These are phyloP conservation scores for Melanogrammus aeglefinus DNA, from an alignment of 2,797 vertebrate species.

Conservation along the genomic window DNA sequence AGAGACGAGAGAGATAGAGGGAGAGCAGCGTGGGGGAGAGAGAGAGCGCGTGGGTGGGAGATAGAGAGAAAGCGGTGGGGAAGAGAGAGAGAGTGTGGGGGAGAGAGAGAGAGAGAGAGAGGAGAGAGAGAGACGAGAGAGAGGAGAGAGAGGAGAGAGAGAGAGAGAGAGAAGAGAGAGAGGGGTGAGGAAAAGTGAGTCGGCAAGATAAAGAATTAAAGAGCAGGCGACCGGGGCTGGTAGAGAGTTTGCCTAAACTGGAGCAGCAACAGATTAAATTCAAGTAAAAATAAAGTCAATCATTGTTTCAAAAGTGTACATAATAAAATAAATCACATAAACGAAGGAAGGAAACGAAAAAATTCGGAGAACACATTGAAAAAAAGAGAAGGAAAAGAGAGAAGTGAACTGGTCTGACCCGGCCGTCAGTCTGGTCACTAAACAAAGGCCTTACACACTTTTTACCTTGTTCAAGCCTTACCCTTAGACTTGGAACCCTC, in stretches of 20 bases:
- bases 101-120: background rate
- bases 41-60: too few relatives aligned
- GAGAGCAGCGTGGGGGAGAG: background rate
- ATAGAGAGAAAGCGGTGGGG: background rate
- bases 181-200: background rate
- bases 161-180: background rate
- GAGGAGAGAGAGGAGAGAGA: background rate
- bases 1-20: too few relatives aligned
- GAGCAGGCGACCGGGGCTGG: background rate
- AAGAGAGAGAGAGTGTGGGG: constrained; percentile 3
- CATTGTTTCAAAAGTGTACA: background rate
- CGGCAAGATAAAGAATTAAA: background rate
- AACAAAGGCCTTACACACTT: background rate
- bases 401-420: too few relatives aligned
- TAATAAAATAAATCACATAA: background rate
- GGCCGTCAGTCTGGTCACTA: too few relatives aligned
- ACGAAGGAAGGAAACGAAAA: background rate
- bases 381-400: too few relatives aligned
- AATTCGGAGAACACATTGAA: background rate
- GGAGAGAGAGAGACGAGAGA: background rate
- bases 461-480: background rate
- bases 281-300: background rate
- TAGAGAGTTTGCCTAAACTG: background rate
- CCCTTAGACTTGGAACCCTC: background rate
- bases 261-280: background rate